phyloP scores from a whole-genome alignment of 2,888 invertebrate species.

The Parnassius smintheus region DNA sequence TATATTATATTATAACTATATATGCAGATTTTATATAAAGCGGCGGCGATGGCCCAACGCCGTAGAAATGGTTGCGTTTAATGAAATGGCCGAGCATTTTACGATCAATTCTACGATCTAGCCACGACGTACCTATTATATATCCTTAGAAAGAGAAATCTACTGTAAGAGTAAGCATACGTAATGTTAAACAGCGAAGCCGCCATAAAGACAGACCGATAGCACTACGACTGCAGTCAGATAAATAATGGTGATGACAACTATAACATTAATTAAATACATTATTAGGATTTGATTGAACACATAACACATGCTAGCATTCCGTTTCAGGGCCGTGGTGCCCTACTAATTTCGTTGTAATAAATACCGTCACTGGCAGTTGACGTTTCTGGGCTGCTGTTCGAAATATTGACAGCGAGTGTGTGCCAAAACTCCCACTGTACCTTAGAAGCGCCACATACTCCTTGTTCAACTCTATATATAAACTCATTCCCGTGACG shows the following conservation, averaged over 20 bases:
- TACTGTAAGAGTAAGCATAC: too few relatives aligned
- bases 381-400: constrained; percentile 74
- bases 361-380: constrained; percentile 65
- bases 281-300: constrained; percentile 23
- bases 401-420: constrained; percentile 69
- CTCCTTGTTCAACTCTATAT: not conserved
- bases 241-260: constrained; percentile 9
- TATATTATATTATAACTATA: too few relatives aligned
- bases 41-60: too few relatives aligned
- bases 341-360: constrained; percentile 68
- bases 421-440: constrained; percentile 62
- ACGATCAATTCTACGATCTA: too few relatives aligned
- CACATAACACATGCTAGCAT: constrained; percentile 30
- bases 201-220: not conserved
- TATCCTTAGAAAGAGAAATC: too few relatives aligned
- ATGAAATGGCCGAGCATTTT: too few relatives aligned
- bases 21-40: too few relatives aligned
- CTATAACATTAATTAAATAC: constrained; percentile 20
- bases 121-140: too few relatives aligned
- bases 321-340: constrained; percentile 57
- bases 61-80: too few relatives aligned
- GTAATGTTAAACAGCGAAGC: not conserved
- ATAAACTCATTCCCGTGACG: too few relatives aligned
- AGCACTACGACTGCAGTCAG: not conserved
- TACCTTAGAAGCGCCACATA: constrained; percentile 13